A percentile compares a stretch with the other conserved stretches of the same genome.
These are phyloP conservation scores for Neodiprion virginianus DNA, from an alignment of 1,140 invertebrate genomes.

Conservation along the genomic window DNA sequence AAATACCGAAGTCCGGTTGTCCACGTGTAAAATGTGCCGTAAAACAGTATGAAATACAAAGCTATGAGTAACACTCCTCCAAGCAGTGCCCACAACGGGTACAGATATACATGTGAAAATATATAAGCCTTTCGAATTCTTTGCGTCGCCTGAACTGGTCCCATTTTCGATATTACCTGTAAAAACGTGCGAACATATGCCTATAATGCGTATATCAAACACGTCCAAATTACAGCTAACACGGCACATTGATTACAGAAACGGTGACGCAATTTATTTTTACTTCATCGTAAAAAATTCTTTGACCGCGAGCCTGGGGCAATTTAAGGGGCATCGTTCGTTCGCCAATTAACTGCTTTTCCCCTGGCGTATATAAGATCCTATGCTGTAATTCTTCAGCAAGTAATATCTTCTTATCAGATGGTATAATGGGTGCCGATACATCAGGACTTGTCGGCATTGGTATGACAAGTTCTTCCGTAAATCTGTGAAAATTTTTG, in stretches of 20 bases:
- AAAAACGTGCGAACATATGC: not conserved
- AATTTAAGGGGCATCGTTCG: not conserved
- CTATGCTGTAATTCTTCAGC: not conserved
- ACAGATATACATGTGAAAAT: constrained; percentile 2
- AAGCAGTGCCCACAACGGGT: not conserved
- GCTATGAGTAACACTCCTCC: not conserved
- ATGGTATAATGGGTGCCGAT: not conserved
- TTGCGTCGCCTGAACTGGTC: not conserved
- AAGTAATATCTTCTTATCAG: not conserved
- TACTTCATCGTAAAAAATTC: constrained; percentile 2
- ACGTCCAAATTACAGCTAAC: not conserved
- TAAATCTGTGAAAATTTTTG: not conserved
- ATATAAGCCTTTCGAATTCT: not conserved
- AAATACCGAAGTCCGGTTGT: not conserved
- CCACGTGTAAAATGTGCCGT: not conserved
- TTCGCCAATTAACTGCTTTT: not conserved
- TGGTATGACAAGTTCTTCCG: not conserved
- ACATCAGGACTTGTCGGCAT: not conserved
- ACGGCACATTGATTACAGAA: not conserved
- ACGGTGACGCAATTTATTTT: not conserved
- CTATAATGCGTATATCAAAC: not conserved
- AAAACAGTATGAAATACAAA: constrained; percentile 9
- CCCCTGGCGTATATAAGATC: not conserved
- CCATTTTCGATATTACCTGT: constrained; percentile 1
- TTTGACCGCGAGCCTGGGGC: not conserved